Evolutionary conservation across 2,888 invertebrate genomes (phyloP).

Genomic region (Thera obeliscata): DNA sequence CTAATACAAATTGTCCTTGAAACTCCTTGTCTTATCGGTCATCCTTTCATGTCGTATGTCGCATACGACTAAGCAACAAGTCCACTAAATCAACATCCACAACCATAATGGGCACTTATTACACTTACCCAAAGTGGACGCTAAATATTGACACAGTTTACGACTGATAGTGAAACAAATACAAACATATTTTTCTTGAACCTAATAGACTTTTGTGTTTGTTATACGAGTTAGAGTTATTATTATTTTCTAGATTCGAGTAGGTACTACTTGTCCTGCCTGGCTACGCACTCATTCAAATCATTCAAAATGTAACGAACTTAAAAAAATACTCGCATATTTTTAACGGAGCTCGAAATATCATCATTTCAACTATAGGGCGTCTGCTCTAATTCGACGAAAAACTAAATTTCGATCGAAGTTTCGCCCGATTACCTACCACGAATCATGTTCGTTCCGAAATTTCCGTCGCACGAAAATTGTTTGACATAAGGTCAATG

Average conservation of each 20-base stretch:
- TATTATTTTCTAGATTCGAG: neutral
- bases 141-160: conserved; percentile 34
- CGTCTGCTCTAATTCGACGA: neutral
- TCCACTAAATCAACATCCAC: conserved; percentile 13
- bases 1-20: too few species aligned
- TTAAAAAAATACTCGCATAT: too few species aligned
- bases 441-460: too few species aligned
- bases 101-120: conserved; percentile 24
- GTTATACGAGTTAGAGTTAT: neutral
- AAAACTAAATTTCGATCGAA: too few species aligned
- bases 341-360: neutral
- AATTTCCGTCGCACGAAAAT: too few species aligned
- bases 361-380: conserved; percentile 39
- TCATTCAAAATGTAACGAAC: too few species aligned
- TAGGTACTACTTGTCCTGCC: too few species aligned
- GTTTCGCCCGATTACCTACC: too few species aligned
- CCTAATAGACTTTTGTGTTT: neutral
- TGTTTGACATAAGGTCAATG: conserved; percentile 11
- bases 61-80: conserved; percentile 14
- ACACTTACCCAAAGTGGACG: conserved; percentile 21
- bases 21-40: neutral
- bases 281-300: too few species aligned
- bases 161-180: conserved; percentile 16
- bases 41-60: neutral
- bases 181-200: conserved; percentile 5